phyloP scores from a whole-genome alignment of 2,888 invertebrate genomes.

The Heliconius ethilla region DNA sequence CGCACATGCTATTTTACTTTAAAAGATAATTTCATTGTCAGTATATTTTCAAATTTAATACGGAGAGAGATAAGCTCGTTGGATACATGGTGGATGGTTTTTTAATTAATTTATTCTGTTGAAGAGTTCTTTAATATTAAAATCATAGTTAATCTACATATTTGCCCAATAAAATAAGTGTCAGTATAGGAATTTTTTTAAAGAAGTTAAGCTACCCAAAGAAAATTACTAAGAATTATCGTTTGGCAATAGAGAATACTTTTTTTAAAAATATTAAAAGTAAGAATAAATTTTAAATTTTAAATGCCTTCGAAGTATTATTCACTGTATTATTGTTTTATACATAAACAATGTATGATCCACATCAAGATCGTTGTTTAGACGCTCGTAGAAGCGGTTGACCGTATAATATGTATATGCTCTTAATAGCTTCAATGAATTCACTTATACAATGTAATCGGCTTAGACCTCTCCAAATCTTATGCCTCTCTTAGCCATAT shows the following conservation, averaged over 20 bases:
- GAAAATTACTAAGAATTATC: no score
- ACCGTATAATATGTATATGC: background rate
- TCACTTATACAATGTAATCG: slow-evolving; percentile 15
- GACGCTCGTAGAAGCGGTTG: background rate
- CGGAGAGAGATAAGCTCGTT: no score
- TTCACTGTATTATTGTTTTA: background rate
- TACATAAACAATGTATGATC: background rate
- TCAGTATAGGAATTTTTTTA: no score
- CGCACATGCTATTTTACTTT: slow-evolving; percentile 6
- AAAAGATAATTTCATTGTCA: background rate
- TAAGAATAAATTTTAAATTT: background rate
- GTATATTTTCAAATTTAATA: background rate
- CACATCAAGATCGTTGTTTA: slow-evolving; percentile 1
- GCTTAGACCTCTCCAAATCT: slow-evolving; percentile 12
- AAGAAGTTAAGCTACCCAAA: no score
- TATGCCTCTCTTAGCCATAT: background rate
- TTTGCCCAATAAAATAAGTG: no score
- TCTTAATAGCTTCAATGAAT: slow-evolving; percentile 7
- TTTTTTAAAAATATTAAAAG: background rate
- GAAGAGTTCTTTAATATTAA: no score
- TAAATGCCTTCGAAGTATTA: background rate
- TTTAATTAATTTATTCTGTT: no score
- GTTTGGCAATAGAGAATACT: no score
- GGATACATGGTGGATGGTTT: no score
- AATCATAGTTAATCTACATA: no score